These are phyloP conservation scores for Drosophila malerkotliana DNA, from an alignment of 1,140 invertebrate genomes.

Conservation along the genomic window DNA sequence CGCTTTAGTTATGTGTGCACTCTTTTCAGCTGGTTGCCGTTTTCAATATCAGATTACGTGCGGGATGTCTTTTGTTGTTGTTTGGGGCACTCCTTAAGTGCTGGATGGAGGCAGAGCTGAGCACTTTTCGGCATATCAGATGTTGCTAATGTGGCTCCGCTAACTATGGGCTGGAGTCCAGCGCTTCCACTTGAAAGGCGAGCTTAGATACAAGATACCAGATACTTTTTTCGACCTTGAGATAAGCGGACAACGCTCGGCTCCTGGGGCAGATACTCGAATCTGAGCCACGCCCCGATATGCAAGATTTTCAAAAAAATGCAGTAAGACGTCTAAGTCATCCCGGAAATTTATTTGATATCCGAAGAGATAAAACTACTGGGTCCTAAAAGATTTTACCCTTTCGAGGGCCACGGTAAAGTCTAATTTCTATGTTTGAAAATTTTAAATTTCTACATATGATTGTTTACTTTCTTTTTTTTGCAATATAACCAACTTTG, in stretches of 20 bases:
- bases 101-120: constrained; percentile 7
- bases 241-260: constrained; percentile 25
- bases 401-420: too few species aligned
- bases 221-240: constrained; percentile 50
- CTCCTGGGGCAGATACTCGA: constrained; percentile 30
- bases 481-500: not conserved
- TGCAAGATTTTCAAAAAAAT: constrained; percentile 4
- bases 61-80: constrained; percentile 54
- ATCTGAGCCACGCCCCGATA: constrained; percentile 20
- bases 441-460: not conserved
- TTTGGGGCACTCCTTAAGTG: constrained; percentile 18
- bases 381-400: too few species aligned
- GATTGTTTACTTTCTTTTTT: constrained; percentile 15
- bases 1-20: constrained; percentile 37
- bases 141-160: constrained; percentile 49
- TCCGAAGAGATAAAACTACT: too few species aligned
- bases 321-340: constrained; percentile 11
- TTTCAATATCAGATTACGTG: constrained; percentile 76
- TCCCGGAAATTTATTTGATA: constrained; percentile 26
- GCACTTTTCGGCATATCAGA: constrained; percentile 53
- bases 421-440: too few species aligned
- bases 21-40: constrained; percentile 46
- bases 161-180: constrained; percentile 21
- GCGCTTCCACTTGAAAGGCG: constrained; percentile 54
- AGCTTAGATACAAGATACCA: constrained; percentile 34